Base-by-base conservation (phyloP, 2,888 invertebrate species). In the Syritta pipiens region DNA sequence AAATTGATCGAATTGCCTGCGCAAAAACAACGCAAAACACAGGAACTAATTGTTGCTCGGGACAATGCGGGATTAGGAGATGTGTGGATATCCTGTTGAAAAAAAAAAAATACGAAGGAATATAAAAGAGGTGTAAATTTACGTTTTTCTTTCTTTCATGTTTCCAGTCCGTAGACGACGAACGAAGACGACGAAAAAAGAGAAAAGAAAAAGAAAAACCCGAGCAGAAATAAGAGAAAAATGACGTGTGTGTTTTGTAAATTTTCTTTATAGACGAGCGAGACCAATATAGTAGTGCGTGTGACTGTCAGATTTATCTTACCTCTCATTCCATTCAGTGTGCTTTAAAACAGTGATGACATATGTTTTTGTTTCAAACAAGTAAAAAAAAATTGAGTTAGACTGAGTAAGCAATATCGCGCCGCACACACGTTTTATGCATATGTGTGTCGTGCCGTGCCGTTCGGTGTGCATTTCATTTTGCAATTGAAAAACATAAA, bases 181-280 rank as follows among this genome's bases (percentile, higher is more conserved):
- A 30, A 57, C 24, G 44, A 62, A n/a, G n/a, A n/a, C n/a, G n/a
- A n/a, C n/a, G n/a, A n/a, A n/a, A n/a, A n/a, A n/a, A n/a, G n/a
- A n/a, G n/a, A n/a, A n/a, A n/a, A n/a, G n/a, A n/a, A 60, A 65
- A 46, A 49, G 63, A 63, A 75, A 55, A 44, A 75, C 19, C 5
- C 62, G 19, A 63, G 24, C 55, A 51, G 62, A 59, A n/a, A n/a
- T n/a, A n/a, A n/a, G 40, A 63, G 62, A 46, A 81, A 81, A 81
- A 74, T 81, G 81, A 81, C 81, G 81, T 81, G 81, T 69, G 57
- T 81, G 77, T 77, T 77, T 75, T 75, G 55, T 55, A 76, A 81
- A 68, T 53, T 68, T 49, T 72, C 30, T 40, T 40, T 24, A 44
- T 48, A 71, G 37, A 69, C 19, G 55, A 81, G 20, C 6, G 35